These are phyloP conservation scores for Sander vitreus DNA, from an alignment of 2,113 vertebrate genomes.

Conservation along the genomic window DNA sequence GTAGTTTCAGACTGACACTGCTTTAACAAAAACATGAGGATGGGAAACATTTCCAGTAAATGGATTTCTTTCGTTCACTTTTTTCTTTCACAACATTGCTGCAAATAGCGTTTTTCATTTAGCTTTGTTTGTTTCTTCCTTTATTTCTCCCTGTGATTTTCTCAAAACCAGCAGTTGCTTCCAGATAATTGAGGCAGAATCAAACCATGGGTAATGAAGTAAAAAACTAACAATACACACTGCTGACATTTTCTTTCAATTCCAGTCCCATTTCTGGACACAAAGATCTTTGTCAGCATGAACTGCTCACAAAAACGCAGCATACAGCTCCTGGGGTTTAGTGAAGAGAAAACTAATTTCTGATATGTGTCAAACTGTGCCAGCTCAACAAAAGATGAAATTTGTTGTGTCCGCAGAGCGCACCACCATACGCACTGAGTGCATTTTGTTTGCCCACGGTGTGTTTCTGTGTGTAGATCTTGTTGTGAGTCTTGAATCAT, in stretches of 20 bases:
- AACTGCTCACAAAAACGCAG: conserved; percentile 32
- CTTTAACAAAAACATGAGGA: neutral
- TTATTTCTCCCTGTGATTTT: conserved; percentile 14
- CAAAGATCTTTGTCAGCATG: conserved; percentile 38
- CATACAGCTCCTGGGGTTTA: conserved; percentile 27
- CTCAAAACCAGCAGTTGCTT: conserved; percentile 36
- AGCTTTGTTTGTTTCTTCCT: neutral
- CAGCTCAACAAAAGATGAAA: conserved; percentile 40
- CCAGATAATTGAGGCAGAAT: conserved; percentile 29
- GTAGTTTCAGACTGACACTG: neutral
- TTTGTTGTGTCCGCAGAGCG: conserved; percentile 15
- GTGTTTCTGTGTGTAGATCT: conserved; percentile 28
- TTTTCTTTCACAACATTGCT: conserved; percentile 15
- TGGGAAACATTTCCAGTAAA: neutral
- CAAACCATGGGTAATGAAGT: conserved; percentile 48
- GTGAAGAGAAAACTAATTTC: conserved; percentile 47
- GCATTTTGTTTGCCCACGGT: conserved; percentile 5
- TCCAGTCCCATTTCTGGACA: conserved; percentile 43
- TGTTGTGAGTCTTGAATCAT: conserved; percentile 40
- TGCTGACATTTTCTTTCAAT: conserved; percentile 44
- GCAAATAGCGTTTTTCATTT: conserved; percentile 13
- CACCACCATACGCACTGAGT: neutral
- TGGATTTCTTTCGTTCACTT: neutral
- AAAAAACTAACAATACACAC: conserved; percentile 51
- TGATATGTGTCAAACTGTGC: conserved; percentile 47